A percentile compares a stretch with the other conserved stretches of the same genome.
These are phyloP conservation scores for Ursus arctos DNA, from an alignment of 2,113 vertebrate genomes.

Conservation along the genomic window DNA sequence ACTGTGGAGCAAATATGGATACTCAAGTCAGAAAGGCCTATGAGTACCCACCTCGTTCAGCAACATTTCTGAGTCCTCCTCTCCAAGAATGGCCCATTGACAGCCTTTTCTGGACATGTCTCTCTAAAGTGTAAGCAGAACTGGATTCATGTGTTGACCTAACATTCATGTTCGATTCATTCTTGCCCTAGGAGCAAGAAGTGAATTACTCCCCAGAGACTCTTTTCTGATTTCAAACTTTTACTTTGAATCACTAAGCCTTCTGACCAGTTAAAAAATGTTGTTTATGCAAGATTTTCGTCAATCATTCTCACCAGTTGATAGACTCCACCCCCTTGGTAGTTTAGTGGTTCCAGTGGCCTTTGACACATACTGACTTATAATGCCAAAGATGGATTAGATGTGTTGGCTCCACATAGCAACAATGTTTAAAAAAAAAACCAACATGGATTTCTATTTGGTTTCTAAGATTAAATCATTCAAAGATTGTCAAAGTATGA, in stretches of 20 bases:
- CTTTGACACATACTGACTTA: not conserved
- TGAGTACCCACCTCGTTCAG: not conserved
- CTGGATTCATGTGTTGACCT: not conserved
- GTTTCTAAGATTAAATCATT: constrained; percentile 78
- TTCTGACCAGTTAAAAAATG: constrained; percentile 46
- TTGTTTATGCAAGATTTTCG: constrained; percentile 54
- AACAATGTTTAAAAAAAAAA: constrained; percentile 2
- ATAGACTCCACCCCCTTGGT: not conserved
- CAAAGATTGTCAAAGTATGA: constrained; percentile 64
- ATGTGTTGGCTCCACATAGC: constrained; percentile 30
- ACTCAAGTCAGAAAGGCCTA: not conserved
- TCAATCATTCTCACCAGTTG: constrained; percentile 28
- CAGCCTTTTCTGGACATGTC: not conserved
- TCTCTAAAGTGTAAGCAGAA: constrained; percentile 2
- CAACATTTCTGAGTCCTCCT: not conserved
- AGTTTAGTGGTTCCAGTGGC: not conserved
- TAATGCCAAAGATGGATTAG: constrained; percentile 16
- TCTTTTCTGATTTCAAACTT: constrained; percentile 44
- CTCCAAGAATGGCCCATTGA: not conserved
- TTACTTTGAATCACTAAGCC: constrained; percentile 35
- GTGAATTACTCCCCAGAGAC: not conserved
- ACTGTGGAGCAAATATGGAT: not conserved
- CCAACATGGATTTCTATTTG: constrained; percentile 65
- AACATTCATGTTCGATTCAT: not conserved
- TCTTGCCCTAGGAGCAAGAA: constrained; percentile 45